These are phyloP conservation scores for Digitonthophagus gazella DNA, from an alignment of 2,888 invertebrate genomes.

Conservation along the genomic window DNA sequence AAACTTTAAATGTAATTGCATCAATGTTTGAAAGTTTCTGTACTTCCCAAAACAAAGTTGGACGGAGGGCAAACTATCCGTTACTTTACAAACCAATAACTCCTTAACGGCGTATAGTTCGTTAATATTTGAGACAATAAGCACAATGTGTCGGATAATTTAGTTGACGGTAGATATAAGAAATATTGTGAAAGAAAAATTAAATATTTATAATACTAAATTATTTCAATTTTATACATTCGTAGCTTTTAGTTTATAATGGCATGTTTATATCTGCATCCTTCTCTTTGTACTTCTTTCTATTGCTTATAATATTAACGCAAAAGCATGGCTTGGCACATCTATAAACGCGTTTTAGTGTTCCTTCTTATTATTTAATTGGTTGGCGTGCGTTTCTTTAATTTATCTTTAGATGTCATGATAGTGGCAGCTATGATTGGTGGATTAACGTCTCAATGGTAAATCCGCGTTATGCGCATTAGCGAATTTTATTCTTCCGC, in stretches of 20 bases:
- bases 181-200: too few relatives aligned
- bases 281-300: background rate
- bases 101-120: too few relatives aligned
- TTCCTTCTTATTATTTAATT: background rate
- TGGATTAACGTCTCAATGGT: background rate
- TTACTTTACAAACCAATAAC: too few relatives aligned
- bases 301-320: background rate
- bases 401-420: background rate
- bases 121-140: too few relatives aligned
- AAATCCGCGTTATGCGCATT: too few relatives aligned
- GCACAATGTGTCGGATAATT: too few relatives aligned
- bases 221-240: too few relatives aligned
- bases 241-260: too few relatives aligned
- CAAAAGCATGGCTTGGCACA: background rate
- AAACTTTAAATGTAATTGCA: background rate
- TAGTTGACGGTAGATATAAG: too few relatives aligned
- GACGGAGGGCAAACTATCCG: too few relatives aligned
- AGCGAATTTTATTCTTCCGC: background rate
- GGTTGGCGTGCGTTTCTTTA: background rate
- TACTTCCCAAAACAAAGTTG: too few relatives aligned
- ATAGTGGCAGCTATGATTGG: background rate
- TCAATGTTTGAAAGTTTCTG: background rate
- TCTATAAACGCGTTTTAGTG: background rate
- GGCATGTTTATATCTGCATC: background rate
- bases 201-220: too few relatives aligned